Base-by-base conservation (phyloP, 2,888 invertebrate genomes). In the Raillietiella orientalis region DNA sequence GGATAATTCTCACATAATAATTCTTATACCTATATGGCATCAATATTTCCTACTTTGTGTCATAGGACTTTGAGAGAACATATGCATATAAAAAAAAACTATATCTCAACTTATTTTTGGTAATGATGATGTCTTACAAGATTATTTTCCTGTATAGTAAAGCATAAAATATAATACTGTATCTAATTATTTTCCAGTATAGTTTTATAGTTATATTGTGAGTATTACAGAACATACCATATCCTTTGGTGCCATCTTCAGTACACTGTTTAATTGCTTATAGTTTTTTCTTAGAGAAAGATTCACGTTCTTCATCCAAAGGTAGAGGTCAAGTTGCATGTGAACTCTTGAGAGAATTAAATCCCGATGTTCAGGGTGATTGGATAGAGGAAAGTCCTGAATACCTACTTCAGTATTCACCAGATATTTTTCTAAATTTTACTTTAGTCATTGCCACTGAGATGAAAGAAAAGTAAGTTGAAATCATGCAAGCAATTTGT, bases 311-410 rank as follows among this genome's bases (percentile, higher is more conserved):
- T 8, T 52, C 77, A 36, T 84, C 82, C 1, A 57, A 64, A 41
- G 66, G 72, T 11, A 59, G 82, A 43, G 87, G 79, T 2, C 62
- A 72, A 37, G 64, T 69, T 31, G 62, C 77, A 1, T 66, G 72
- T 29, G 63, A 71, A 34, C 52, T 74, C 26, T 48, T 93, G 28
- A 49, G 72, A 31, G 90, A 93, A 50, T 47, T 93, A 25, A 93
- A 93, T 54, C 59, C 70, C 2, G 82, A 87, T 44, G 90, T 84
- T 0, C 59, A 66, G 39, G 90, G 90, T 0, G 74, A 82, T 48
- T 75, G 66, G 39, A 66, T 90, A 14, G 79, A 77, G 39, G 84
- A 87, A 51, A 64, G 65, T 31, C 58, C 69, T 16, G 75, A 82
- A 37, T 65, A 67, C 42, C 59, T 87, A 30, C 50, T 90, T 26